phyloP scores from a whole-genome alignment of 2,113 vertebrate genomes.

The Pangasianodon gigas region DNA sequence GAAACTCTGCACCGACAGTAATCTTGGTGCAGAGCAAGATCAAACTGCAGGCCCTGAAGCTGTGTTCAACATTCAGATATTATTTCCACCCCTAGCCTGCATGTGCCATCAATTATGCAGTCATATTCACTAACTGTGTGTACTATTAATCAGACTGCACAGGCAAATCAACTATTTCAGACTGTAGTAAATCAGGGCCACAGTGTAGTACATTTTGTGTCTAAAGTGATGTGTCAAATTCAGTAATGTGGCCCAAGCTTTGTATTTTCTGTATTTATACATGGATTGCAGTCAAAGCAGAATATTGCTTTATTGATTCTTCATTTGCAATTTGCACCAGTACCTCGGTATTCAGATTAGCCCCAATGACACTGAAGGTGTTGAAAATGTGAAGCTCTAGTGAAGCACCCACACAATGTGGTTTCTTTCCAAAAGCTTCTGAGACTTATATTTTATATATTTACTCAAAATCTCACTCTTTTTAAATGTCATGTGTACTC shows the following conservation, averaged over 20 bases:
- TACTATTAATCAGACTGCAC: conserved; percentile 6
- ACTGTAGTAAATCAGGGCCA: background rate
- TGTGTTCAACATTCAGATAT: background rate
- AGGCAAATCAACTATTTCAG: conserved; percentile 11
- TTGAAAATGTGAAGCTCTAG: background rate
- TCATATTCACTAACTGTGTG: background rate
- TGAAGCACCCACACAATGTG: background rate
- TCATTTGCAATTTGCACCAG: background rate
- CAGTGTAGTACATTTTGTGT: background rate
- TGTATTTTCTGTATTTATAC: background rate
- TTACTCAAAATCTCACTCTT: background rate
- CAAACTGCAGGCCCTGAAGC: background rate
- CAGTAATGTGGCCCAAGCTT: background rate
- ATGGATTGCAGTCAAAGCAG: no score
- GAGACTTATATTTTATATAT: background rate
- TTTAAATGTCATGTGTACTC: background rate
- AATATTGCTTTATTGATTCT: background rate
- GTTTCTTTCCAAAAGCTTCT: background rate
- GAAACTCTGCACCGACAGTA: background rate
- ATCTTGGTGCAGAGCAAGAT: background rate
- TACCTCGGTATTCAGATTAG: background rate
- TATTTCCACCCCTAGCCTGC: background rate
- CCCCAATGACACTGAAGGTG: no score
- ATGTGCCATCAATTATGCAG: conserved; percentile 7
- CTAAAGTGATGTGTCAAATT: conserved; percentile 1